These are phyloP conservation scores for Agriopis leucophaearia DNA, from an alignment of 2,888 invertebrate genomes.

Conservation along the genomic window DNA sequence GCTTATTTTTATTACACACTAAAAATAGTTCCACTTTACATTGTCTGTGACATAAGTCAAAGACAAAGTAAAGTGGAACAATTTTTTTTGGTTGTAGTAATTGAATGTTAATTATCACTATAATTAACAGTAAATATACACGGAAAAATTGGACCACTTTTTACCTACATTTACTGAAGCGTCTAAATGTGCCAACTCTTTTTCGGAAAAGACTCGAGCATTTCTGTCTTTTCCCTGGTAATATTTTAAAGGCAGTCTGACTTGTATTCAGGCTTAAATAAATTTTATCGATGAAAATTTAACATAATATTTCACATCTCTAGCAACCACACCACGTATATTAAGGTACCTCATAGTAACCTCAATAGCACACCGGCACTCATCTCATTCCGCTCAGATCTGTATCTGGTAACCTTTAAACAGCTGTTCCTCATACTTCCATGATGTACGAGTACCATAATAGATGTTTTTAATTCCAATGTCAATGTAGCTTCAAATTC, in stretches of 20 bases:
- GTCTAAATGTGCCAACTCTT: no score
- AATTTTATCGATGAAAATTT: conserved; percentile 19
- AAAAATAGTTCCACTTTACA: no score
- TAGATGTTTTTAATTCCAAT: conserved; percentile 24
- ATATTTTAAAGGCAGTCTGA: neutral
- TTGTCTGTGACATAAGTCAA: no score
- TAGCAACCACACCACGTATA: conserved; percentile 31
- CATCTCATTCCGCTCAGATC: conserved; percentile 64
- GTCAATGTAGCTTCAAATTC: conserved; percentile 3
- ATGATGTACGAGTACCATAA: conserved; percentile 15
- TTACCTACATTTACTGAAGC: no score
- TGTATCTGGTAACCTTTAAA: conserved; percentile 61
- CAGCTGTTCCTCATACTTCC: conserved; percentile 46
- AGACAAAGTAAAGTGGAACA: no score
- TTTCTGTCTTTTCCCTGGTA: no score
- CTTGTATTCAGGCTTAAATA: neutral
- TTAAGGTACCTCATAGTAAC: conserved; percentile 59
- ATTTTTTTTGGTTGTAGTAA: neutral
- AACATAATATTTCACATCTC: neutral
- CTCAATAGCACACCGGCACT: conserved; percentile 56
- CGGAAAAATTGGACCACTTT: no score
- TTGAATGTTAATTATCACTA: neutral
- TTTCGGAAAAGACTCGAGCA: no score
- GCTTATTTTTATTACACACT: no score
- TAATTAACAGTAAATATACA: no score